Base-by-base conservation (phyloP, 2,888 invertebrate genomes). In the Apamea crenata region DNA sequence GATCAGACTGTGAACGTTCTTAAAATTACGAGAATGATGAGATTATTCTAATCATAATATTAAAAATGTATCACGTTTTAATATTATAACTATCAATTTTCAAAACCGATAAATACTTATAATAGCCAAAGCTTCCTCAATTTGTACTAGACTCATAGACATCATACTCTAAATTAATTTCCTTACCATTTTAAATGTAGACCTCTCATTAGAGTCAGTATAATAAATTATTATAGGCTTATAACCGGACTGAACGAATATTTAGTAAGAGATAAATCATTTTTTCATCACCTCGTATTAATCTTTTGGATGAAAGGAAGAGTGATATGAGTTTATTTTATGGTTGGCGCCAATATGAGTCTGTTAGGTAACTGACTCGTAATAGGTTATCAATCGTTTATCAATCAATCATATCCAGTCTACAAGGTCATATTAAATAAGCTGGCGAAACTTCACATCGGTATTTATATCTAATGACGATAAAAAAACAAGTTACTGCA, bases 81-180 rank as follows among this genome's bases (percentile, higher is more conserved):
- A 83, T 75, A 85, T 59, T 36, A 21, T 32, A 65, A 25, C 47
- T 50, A 75, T 75, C 6, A 75, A 80, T 75, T 83, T 75, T 16
- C 0, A 18, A 66, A 59, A 47, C 25, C 36, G 25, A 72, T 84
- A 70, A 77, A 85, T 85, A 72, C 59, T 74, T 25, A 32, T 73
- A 75, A 71, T 36, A 63, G 12, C n/a, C 53, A 40, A 76, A 73
- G 32, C 72, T 87, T 86, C 79, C 78, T 77, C 40, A 77, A 82
- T 76, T 74, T 78, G 40, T 67, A 74, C n/a, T 32, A 66, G n/a
- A 78, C 12, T 56, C 36, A 59, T 70, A 77, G 74, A 69, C 68
- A 74, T 56, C 50, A 56, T 78, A 80, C 69, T 83, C 16, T 73
- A 87, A 85, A 87, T 85, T 83, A 83, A 88, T 88, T 72, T 80